These are phyloP conservation scores for Phaetusa simplex DNA, from an alignment of 2,113 vertebrate species.

Conservation along the genomic window DNA sequence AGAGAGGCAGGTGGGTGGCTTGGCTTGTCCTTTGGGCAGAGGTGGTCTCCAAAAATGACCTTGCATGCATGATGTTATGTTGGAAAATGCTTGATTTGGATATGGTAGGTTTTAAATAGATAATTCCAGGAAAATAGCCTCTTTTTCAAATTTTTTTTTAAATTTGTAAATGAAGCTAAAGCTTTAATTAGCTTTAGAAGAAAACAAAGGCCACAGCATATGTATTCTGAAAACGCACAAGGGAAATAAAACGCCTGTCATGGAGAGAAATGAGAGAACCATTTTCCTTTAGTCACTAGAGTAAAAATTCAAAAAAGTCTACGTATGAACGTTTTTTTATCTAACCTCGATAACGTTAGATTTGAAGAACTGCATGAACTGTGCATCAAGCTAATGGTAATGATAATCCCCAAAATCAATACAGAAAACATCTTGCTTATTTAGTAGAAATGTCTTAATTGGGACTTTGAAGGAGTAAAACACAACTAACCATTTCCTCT, in stretches of 20 bases:
- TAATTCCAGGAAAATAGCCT: background rate
- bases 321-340: background rate
- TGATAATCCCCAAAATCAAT: background rate
- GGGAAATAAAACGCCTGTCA: background rate
- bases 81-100: background rate
- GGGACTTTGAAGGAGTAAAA: background rate
- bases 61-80: background rate
- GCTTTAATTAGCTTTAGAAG: background rate
- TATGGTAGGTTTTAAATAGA: background rate
- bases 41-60: background rate
- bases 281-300: background rate
- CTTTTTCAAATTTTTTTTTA: background rate
- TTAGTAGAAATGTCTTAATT: background rate
- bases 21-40: background rate
- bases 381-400: background rate
- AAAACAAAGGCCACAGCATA: background rate
- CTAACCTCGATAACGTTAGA: background rate
- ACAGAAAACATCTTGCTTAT: background rate
- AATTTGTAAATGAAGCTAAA: background rate
- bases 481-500: background rate
- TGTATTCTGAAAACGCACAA: background rate
- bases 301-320: background rate
- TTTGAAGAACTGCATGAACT: background rate
- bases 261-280: background rate
- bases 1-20: background rate